A percentile compares a stretch with the other conserved stretches of the same genome.
Conservation (phyloP, 2,888 invertebrate species). For the Callimorpha dominula region DNA sequence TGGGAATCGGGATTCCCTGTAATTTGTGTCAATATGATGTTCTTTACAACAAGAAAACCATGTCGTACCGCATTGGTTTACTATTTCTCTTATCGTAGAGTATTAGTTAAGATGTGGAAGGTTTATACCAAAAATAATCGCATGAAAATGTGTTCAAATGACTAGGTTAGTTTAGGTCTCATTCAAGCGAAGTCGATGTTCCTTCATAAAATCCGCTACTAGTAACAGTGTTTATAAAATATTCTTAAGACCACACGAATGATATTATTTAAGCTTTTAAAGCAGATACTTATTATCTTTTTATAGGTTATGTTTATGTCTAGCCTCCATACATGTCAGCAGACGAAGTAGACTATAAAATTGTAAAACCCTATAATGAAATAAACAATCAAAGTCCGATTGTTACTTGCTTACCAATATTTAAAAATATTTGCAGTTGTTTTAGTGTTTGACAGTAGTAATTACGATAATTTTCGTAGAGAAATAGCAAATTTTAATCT, state of each 20-base stretch:
- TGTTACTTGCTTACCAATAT: not conserved
- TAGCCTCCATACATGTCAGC: not conserved
- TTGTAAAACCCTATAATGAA: not conserved
- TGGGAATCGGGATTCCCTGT: constrained; percentile 57
- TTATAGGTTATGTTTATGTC: constrained; percentile 51
- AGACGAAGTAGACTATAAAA: not conserved
- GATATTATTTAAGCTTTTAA: not conserved
- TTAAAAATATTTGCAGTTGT: not conserved
- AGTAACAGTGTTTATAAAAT: not conserved
- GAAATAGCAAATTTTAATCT: not conserved
- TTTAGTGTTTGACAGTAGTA: no score
- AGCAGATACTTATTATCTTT: not conserved
- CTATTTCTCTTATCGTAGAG: not conserved
- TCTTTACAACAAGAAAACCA: constrained; percentile 3
- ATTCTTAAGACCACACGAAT: not conserved
- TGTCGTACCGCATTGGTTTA: not conserved
- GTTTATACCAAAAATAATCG: not conserved
- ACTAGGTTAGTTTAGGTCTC: constrained; percentile 41
- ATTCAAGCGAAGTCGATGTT: no score
- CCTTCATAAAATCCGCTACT: not conserved
- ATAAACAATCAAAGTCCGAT: no score
- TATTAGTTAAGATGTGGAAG: not conserved
- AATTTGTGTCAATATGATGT: constrained; percentile 10
- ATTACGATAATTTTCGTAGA: no score
- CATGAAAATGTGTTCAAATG: constrained; percentile 30